Base-by-base conservation (phyloP, 2,113 vertebrate species). In the Saimiri boliviensis region DNA sequence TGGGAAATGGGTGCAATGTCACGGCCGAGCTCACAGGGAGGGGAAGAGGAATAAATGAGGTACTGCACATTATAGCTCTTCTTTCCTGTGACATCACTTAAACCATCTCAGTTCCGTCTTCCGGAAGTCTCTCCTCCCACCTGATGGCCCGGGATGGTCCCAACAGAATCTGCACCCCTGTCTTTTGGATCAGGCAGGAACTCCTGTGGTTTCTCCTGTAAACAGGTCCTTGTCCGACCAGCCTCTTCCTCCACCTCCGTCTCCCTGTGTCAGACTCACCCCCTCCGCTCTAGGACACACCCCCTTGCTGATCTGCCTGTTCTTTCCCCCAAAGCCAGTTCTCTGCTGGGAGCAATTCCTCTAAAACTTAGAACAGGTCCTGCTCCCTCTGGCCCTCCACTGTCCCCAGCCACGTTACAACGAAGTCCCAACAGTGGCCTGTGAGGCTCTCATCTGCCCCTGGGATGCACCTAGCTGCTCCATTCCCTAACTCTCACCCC, bases 41-140 rank as follows among this genome's bases (percentile, higher is more conserved):
- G 1, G 0, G 5, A 8, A 56, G n/a, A 77, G 45, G 4, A 16
- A 14, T 6, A 58, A 37, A 32, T 1, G 11, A 85, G 54, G 58
- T 0, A 4, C 37, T 0, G 1, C 0, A 0, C 3, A 11, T 40
- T 5, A 2, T 9, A 17, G 5, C 20, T 71, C 32, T 4, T 17
- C n/a, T 35, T 56, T 45, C 52, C 40, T 12, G n/a, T 30, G n/a
- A 3, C 14, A 0, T n/a, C 11, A 47, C 52, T 47, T n/a, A 10
- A 84, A 32, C 54, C 42, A 23, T 20, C 23, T n/a, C 52, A 23
- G 27, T 5, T 56, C 37, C 21, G 52, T 12, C 52, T 60, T 47
- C 80, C 4, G 25, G 89, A 91, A 58, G 37, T 27, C 56, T n/a
- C 14, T 52, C 7, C 60, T 8, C 52, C 6, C 6, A 21, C 60